Evolutionary conservation across 2,797 vertebrate genomes (phyloP).

Genomic region (Coreius guichenoti): DNA sequence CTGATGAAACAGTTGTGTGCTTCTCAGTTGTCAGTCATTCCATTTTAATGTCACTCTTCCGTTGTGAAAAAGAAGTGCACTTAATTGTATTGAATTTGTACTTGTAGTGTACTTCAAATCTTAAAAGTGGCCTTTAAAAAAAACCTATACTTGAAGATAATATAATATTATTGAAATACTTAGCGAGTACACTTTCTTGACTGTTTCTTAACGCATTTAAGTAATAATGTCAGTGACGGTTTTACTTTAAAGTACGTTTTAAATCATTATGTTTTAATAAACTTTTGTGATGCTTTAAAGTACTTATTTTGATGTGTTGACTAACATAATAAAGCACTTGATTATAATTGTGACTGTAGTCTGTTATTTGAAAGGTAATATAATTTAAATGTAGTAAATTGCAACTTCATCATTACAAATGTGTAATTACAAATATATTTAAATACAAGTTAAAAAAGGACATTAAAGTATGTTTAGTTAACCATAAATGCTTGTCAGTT

Average conservation of each 20-base stretch:
- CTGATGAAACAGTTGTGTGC: no score
- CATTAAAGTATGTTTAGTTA: no score
- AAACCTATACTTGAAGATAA: neutral
- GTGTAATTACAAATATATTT: neutral
- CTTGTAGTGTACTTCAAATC: no score
- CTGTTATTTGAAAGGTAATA: neutral
- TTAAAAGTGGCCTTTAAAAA: no score
- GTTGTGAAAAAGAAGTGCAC: no score
- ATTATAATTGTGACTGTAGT: neutral
- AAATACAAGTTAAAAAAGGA: no score
- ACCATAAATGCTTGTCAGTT: neutral
- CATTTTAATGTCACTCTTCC: no score
- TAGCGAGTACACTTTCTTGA: neutral
- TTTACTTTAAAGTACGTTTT: no score
- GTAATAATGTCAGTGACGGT: neutral
- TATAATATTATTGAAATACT: neutral
- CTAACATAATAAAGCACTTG: neutral
- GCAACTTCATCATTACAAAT: neutral
- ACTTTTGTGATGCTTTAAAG: neutral
- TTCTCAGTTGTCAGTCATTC: no score
- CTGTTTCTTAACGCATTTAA: neutral
- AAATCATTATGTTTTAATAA: neutral
- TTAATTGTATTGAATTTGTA: no score
- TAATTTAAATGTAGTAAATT: neutral
- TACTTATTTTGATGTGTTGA: neutral